Evolutionary conservation across 2,113 vertebrate species (phyloP).

Genomic region (Podilymbus podiceps): DNA sequence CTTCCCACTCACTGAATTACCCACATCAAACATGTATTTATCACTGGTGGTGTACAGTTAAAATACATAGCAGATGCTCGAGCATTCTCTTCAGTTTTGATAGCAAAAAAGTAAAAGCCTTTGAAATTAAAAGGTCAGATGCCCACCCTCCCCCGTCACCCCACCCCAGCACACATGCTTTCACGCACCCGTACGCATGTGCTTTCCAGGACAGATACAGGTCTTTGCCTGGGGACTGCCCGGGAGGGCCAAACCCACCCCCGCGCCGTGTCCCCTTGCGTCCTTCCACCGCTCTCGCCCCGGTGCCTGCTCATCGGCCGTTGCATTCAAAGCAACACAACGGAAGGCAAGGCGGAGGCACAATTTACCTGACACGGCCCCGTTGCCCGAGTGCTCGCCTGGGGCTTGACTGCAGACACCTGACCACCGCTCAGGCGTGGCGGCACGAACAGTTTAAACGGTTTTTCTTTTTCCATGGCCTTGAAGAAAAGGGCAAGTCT

Average conservation of each 20-base stretch:
- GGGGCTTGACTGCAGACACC: constrained; percentile 57
- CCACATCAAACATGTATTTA: neutral
- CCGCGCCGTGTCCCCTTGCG: rapidly evolving
- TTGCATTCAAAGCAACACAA: neutral
- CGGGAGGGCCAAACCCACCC: too few relatives aligned
- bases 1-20: neutral
- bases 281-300: neutral
- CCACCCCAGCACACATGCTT: too few relatives aligned
- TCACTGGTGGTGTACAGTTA: neutral
- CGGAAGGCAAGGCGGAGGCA: neutral
- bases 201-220: neutral
- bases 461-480: neutral
- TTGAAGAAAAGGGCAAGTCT: rapidly evolving
- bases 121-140: neutral
- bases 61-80: neutral
- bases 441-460: constrained; percentile 41
- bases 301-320: neutral
- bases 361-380: neutral
- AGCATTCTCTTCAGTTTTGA: neutral
- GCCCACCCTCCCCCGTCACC: too few relatives aligned
- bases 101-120: neutral
- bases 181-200: rapidly evolving
- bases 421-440: constrained; percentile 46
- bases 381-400: neutral
- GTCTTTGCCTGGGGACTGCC: rapidly evolving